Evolutionary conservation across 2,797 vertebrate species (phyloP).

Genomic region (Eremophila alpestris): DNA sequence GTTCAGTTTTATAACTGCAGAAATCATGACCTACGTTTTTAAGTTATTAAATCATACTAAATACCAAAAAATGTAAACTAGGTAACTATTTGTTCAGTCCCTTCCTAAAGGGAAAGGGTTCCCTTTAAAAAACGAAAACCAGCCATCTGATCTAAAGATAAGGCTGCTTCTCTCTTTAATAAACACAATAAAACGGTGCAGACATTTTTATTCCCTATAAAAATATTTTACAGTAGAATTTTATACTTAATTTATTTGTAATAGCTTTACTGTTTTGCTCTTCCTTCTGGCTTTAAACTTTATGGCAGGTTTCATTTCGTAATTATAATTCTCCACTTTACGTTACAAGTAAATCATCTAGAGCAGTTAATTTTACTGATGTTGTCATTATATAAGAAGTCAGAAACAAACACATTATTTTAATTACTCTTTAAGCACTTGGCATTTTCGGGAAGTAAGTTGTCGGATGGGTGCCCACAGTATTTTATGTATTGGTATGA

Average conservation of each 20-base stretch:
- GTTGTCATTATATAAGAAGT: conserved; percentile 51
- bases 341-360: conserved; percentile 58
- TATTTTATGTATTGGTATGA: conserved; percentile 34
- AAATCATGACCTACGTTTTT: neutral
- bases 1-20: neutral
- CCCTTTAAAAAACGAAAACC: neutral
- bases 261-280: conserved; percentile 45
- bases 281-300: conserved; percentile 64
- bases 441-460: conserved; percentile 33
- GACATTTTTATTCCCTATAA: conserved; percentile 47
- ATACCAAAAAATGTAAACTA: neutral
- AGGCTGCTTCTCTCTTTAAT: conserved; percentile 19
- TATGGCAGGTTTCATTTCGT: conserved; percentile 56
- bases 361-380: conserved; percentile 67
- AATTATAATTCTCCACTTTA: conserved; percentile 62
- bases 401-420: conserved; percentile 69
- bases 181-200: conserved; percentile 31
- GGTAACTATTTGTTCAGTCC: neutral
- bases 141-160: neutral
- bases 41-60: neutral
- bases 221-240: conserved; percentile 63
- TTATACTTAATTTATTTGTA: conserved; percentile 65
- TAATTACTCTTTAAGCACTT: conserved; percentile 67
- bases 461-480: conserved; percentile 28
- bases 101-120: neutral